Conservation (phyloP, 2,797 vertebrate species). For the Galagoides demidoff region DNA sequence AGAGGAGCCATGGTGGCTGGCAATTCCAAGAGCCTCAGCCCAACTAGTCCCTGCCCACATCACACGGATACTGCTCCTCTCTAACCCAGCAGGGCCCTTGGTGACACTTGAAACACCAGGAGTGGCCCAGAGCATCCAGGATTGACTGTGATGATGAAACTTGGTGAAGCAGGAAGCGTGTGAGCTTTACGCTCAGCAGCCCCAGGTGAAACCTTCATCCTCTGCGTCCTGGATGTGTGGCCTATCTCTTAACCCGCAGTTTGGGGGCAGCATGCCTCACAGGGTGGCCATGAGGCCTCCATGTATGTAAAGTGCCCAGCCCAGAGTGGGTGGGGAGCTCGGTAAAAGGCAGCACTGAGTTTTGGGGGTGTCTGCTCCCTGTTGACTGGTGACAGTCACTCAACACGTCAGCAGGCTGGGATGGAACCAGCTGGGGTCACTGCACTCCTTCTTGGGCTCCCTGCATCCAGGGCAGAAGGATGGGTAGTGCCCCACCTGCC, state of each 20-base stretch:
- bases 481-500: not conserved
- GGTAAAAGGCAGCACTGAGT: not conserved
- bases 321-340: not conserved
- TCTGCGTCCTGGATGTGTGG: not conserved
- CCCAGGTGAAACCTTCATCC: too few species aligned
- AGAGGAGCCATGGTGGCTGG: not conserved
- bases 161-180: not conserved
- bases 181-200: too few species aligned
- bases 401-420: not conserved
- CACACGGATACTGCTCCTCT: not conserved
- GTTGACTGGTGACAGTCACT: not conserved
- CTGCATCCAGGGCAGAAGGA: not conserved
- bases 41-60: too few species aligned
- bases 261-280: not conserved
- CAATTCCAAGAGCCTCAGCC: not conserved
- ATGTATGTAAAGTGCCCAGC: not conserved
- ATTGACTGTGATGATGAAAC: not conserved
- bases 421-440: accelerated
- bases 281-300: too few species aligned
- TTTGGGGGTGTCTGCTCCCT: not conserved
- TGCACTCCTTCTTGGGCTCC: not conserved
- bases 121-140: not conserved
- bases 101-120: not conserved
- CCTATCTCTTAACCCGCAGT: not conserved
- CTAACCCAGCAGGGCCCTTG: not conserved